A percentile compares a stretch with the other conserved stretches of the same genome.
Conservation (phyloP, 2,888 invertebrate genomes). For the Agonopterix subpropinquella region DNA sequence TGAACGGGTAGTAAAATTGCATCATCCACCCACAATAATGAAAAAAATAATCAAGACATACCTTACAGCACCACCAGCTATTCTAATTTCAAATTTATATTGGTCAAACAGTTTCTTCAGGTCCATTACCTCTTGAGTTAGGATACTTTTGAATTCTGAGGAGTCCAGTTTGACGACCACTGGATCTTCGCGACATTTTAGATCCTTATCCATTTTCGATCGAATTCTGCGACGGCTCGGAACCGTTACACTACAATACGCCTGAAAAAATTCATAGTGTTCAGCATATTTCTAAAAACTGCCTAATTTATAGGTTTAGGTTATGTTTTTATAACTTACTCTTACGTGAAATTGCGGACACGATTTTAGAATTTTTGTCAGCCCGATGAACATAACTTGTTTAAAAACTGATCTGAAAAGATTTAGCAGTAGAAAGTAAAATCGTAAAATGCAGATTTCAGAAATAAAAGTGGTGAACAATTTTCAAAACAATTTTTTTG, state of each 20-base stretch:
- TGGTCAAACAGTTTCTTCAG: constrained; percentile 86
- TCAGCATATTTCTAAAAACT: too few species aligned
- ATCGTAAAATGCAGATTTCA: too few species aligned
- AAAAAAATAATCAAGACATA: constrained; percentile 29
- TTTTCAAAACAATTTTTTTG: too few species aligned
- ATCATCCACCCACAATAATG: too few species aligned
- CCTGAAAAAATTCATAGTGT: constrained; percentile 16
- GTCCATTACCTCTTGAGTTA: constrained; percentile 86
- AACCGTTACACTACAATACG: constrained; percentile 17
- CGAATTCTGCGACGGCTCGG: constrained; percentile 27
- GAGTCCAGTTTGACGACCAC: constrained; percentile 82
- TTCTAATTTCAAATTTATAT: constrained; percentile 88
- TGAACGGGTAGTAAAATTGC: too few species aligned
- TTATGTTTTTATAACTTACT: constrained; percentile 6
- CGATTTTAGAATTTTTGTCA: constrained; percentile 15
- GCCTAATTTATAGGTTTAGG: background rate
- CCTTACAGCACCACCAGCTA: constrained; percentile 98
- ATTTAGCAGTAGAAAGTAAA: too few species aligned
- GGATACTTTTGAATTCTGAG: constrained; percentile 84
- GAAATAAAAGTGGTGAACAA: too few species aligned
- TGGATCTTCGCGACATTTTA: constrained; percentile 75
- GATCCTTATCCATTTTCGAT: constrained; percentile 45
- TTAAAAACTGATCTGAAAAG: background rate
- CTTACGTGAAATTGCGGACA: constrained; percentile 15
- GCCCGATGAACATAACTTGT: constrained; percentile 23